Base-by-base conservation (phyloP, 2,113 vertebrate genomes). In the Oxyura jamaicensis region DNA sequence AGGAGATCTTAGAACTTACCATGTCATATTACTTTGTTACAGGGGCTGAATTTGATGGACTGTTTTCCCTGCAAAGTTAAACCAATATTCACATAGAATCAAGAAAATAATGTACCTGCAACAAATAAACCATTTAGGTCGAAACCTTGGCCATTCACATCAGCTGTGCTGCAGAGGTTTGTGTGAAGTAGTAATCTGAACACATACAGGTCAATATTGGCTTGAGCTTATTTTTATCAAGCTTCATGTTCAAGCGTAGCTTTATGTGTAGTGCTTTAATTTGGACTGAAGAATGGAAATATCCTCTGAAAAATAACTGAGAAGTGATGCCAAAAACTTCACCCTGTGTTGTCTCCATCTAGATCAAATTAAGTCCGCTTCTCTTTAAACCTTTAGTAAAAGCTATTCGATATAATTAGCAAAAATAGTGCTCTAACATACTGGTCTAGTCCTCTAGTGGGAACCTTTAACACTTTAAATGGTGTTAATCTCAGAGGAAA, bases 121-220 rank as follows among this genome's bases (percentile, higher is more conserved):
- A 7, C 7, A 33, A 89, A 16, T 18, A 23, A 39, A 42, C 0
- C 3, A 8, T 63, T 42, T 13, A 13, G 41, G 14, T 25, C n/a
- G 58, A 72, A 60, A 35, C 19, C 9, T 33, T 26, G 11, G 11
- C 36, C 0, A 0, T 41, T 78, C 15, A 0, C 42, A 36, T 56
- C 39, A 48, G 53, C 8, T 0, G 11, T 13, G 46, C 74, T 80
- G 67, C 46, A 22, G 13, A 65, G 44, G n/a, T 48, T 73, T 33
- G 66, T 59, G 46, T 17, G 31, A 5, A 29, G 59, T 7, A 3
- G 0, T 35, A 6, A 48, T 42, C 23, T 55, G 39, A 67, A 39
- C 21, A 13, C 26, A 10, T 36, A 5, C 10, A 18, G 60, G n/a
- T 36, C 41, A 28, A 20, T 42, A 13, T 31, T 66, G 41, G 28